These are phyloP conservation scores for Metopia argyrocephala DNA, from an alignment of 2,888 invertebrate genomes.

Conservation along the genomic window DNA sequence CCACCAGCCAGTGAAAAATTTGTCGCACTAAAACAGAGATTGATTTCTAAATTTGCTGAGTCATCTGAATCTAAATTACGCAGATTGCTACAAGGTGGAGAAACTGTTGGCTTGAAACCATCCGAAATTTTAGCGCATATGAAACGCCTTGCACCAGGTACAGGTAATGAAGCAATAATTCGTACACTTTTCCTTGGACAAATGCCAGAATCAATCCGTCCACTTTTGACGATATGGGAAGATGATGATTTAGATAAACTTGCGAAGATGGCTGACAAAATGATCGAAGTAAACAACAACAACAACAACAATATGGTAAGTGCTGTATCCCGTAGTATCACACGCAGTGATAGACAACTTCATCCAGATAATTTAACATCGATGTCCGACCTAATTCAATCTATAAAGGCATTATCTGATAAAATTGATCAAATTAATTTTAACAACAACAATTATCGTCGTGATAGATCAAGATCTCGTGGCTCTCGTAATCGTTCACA, in stretches of 20 bases:
- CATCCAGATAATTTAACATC: not conserved
- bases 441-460: not conserved
- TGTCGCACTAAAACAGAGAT: conserved; percentile 18
- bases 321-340: not conserved
- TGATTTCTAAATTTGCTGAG: conserved; percentile 50
- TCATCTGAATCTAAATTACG: conserved; percentile 56
- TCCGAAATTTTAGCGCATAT: conserved; percentile 54
- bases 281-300: not conserved
- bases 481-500: conserved; percentile 24
- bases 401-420: conserved; percentile 10
- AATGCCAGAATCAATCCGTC: conserved; percentile 51
- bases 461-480: not conserved
- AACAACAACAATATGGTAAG: too few species aligned
- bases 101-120: conserved; percentile 53
- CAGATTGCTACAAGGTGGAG: conserved; percentile 52
- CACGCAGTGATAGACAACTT: not conserved
- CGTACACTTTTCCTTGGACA: conserved; percentile 54
- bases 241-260: conserved; percentile 44
- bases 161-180: conserved; percentile 50
- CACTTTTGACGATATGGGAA: conserved; percentile 44
- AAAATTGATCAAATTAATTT: conserved; percentile 15
- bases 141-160: conserved; percentile 56
- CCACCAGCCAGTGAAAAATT: conserved; percentile 29
- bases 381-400: not conserved
- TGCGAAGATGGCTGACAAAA: conserved; percentile 51